Conservation (phyloP, 2,113 vertebrate species). For the Epinephelus moara region DNA sequence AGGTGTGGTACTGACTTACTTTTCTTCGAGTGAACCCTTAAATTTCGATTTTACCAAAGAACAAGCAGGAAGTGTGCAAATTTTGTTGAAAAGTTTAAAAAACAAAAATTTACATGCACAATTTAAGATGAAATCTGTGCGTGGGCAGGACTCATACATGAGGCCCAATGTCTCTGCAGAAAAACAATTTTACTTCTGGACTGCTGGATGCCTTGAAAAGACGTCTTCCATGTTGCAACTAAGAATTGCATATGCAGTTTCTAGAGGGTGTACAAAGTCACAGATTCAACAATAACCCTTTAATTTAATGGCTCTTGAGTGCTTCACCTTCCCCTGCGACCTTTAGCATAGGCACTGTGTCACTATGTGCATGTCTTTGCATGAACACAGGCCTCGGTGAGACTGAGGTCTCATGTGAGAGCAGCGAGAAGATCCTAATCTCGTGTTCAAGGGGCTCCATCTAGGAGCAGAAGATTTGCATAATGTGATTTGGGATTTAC, state of each 20-base stretch:
- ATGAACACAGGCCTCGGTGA: not conserved
- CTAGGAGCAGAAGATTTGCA: constrained; percentile 73
- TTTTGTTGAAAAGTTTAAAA: no score
- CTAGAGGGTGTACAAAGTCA: not conserved
- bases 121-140: no score
- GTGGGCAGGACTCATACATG: not conserved
- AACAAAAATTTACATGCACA: no score
- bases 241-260: not conserved
- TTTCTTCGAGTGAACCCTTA: no score
- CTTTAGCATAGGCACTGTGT: not conserved
- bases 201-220: not conserved
- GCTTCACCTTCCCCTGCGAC: not conserved
- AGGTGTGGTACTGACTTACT: no score
- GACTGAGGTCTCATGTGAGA: constrained; percentile 1
- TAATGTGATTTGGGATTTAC: constrained; percentile 78
- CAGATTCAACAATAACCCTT: not conserved
- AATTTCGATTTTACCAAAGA: no score
- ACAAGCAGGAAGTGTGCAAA: no score
- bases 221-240: not conserved
- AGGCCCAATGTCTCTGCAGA: not conserved
- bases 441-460: constrained; percentile 67
- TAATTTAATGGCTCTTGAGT: no score
- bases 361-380: constrained; percentile 2
- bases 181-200: not conserved
- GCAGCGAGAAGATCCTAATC: constrained; percentile 68